These are phyloP conservation scores for Medauroidea extradentata DNA, from an alignment of 1,140 invertebrate species.

Conservation along the genomic window DNA sequence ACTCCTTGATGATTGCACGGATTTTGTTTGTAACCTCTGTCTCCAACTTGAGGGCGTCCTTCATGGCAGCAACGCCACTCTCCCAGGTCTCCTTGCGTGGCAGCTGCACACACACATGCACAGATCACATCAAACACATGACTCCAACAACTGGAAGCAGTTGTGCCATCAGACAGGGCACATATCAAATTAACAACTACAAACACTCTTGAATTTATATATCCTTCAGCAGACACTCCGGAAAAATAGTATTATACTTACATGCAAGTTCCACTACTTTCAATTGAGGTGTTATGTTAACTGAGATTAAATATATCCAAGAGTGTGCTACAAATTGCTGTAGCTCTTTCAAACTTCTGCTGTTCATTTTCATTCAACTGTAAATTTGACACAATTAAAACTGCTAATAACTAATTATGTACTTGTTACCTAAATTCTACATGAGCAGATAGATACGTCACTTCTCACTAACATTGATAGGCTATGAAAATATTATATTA, in stretches of 20 bases:
- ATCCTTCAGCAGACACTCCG: neutral
- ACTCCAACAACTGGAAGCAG: neutral
- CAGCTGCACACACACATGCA: neutral
- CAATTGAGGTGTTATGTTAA: too few species aligned
- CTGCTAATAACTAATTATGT: too few species aligned
- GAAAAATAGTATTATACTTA: neutral
- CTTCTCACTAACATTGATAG: too few species aligned
- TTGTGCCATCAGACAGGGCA: neutral
- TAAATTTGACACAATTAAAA: too few species aligned
- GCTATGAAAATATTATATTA: too few species aligned
- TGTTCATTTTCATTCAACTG: too few species aligned
- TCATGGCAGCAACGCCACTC: constrained; percentile 60
- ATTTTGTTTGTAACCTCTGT: constrained; percentile 72
- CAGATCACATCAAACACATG: neutral
- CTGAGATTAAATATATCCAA: too few species aligned
- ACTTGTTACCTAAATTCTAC: too few species aligned
- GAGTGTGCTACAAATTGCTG: too few species aligned
- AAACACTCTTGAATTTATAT: neutral
- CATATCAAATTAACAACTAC: neutral
- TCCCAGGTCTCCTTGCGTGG: constrained; percentile 22
- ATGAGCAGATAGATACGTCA: too few species aligned
- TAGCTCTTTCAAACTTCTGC: too few species aligned
- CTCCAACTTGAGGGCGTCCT: constrained; percentile 72
- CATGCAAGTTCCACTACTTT: too few species aligned
- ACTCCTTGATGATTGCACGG: constrained; percentile 60